Percentiles rank a stretch among this genome's conserved stretches.
Evolutionary conservation across 2,888 invertebrate genomes (phyloP).

Genomic region (Melolontha melolontha): DNA sequence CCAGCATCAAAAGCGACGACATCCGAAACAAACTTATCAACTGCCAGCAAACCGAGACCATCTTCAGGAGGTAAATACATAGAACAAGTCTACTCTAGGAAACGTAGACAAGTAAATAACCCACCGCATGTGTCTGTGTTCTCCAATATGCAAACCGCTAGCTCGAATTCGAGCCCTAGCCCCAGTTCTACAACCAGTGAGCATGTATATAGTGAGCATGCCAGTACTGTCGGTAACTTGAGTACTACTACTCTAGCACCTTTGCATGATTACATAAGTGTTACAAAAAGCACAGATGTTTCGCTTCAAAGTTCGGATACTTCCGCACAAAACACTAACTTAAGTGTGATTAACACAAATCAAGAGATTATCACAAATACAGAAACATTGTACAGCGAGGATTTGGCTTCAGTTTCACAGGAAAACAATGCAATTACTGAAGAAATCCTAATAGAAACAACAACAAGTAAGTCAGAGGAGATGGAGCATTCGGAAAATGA

Average conservation of each 20-base stretch:
- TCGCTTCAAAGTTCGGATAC: constrained; percentile 52
- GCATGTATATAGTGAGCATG: constrained; percentile 59
- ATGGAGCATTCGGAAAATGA: background rate
- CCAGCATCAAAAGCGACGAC: constrained; percentile 78
- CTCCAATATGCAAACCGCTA: constrained; percentile 51
- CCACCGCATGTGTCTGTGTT: constrained; percentile 62
- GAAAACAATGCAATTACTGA: background rate
- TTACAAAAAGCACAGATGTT: constrained; percentile 51
- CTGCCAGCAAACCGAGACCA: constrained; percentile 74
- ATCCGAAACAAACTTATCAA: constrained; percentile 78
- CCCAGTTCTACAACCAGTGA: constrained; percentile 51
- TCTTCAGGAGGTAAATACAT: constrained; percentile 69
- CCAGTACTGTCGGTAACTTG: constrained; percentile 51
- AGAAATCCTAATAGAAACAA: background rate
- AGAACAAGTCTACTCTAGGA: constrained; percentile 69
- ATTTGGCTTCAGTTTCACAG: background rate
- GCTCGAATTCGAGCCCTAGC: constrained; percentile 48
- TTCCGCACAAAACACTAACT: constrained; percentile 52
- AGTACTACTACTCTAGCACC: constrained; percentile 50
- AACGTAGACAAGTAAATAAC: constrained; percentile 73
- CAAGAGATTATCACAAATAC: background rate
- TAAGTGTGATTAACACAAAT: constrained; percentile 26
- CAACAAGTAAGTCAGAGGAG: background rate
- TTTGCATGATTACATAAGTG: constrained; percentile 59
- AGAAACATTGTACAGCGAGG: too few species aligned